phyloP scores from a whole-genome alignment of 53 echinoderm and acorn worm genomes.

The Mesocentrotus franciscanus region DNA sequence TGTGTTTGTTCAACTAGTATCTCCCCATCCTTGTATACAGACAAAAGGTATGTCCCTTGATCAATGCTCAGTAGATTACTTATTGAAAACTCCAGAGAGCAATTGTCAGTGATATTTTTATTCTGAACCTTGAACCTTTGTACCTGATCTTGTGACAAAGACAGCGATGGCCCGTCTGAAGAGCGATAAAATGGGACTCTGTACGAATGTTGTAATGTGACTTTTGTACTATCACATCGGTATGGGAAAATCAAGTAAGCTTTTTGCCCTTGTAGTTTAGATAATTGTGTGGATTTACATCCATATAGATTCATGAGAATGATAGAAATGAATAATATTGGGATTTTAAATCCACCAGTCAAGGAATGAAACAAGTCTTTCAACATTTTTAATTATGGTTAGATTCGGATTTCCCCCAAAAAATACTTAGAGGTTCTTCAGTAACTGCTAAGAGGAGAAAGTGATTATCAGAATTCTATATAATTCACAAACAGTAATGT shows the following conservation, averaged over 20 bases:
- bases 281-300: no score
- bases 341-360: no score
- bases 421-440: background rate
- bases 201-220: background rate
- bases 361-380: no score
- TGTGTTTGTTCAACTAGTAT: background rate
- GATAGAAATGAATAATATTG: no score
- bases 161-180: no score
- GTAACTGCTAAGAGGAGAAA: background rate
- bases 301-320: no score
- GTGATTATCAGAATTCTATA: background rate
- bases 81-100: background rate
- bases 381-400: background rate
- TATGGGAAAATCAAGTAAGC: background rate
- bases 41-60: background rate
- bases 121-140: background rate
- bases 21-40: background rate
- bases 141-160: background rate
- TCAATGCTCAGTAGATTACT: background rate
- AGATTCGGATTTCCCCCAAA: background rate
- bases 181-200: background rate
- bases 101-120: background rate
- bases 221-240: background rate
- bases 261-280: background rate
- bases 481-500: no score